A percentile compares a stretch with the other conserved stretches of the same genome.
Conservation (phyloP, 2,888 invertebrate genomes). For the Tribolium freemani region DNA sequence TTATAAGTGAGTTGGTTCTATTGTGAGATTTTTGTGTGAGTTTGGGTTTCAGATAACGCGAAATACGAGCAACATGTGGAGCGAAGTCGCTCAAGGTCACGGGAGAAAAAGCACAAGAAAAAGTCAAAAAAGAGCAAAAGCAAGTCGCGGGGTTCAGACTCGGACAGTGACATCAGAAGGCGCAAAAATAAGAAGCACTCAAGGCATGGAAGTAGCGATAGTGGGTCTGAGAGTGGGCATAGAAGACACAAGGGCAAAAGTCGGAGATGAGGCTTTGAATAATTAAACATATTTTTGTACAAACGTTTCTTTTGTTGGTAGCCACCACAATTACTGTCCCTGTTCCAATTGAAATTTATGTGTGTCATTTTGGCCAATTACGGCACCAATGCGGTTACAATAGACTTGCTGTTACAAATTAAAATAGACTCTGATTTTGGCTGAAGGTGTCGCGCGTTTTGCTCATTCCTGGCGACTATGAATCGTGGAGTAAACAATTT, state of each 20-base stretch:
- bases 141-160: slow-evolving; percentile 37
- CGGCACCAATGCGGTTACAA: slow-evolving; percentile 10
- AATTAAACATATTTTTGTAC: neutral
- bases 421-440: slow-evolving; percentile 23
- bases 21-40: neutral
- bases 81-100: slow-evolving; percentile 29
- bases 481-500: neutral
- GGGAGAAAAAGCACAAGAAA: slow-evolving; percentile 10
- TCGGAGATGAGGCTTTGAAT: neutral
- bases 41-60: slow-evolving; percentile 74
- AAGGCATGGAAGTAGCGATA: slow-evolving; percentile 37
- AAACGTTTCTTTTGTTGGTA: slow-evolving; percentile 1
- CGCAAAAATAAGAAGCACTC: neutral
- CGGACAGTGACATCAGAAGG: slow-evolving; percentile 30
- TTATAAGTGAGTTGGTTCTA: slow-evolving; percentile 82
- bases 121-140: slow-evolving; percentile 43
- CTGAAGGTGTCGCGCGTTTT: neutral
- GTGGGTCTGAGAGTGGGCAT: neutral
- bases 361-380: slow-evolving; percentile 9
- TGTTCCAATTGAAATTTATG: slow-evolving; percentile 5
- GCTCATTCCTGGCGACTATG: neutral
- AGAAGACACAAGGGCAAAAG: slow-evolving; percentile 6
- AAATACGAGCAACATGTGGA: slow-evolving; percentile 77
- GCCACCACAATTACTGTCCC: neutral
- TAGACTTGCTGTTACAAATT: slow-evolving; percentile 10